These are phyloP conservation scores for Glomeris maerens DNA, from an alignment of 1,140 invertebrate species.

Conservation along the genomic window DNA sequence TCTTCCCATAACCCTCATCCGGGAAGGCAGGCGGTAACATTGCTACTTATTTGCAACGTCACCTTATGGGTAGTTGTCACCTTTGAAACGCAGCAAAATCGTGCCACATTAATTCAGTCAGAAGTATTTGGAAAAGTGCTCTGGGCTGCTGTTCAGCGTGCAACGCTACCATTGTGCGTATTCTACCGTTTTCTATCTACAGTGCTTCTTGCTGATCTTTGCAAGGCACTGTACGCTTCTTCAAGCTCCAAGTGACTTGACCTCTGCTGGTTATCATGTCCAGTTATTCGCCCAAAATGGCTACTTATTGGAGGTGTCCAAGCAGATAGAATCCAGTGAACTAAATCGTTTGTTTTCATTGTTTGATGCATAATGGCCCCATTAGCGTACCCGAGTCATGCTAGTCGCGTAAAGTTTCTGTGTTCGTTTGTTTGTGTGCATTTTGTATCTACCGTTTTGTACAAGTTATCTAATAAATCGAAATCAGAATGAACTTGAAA, in stretches of 20 bases:
- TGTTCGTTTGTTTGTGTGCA: too few species aligned
- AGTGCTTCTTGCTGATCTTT: conserved; percentile 9
- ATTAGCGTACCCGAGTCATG: too few species aligned
- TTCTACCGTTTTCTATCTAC: conserved; percentile 41
- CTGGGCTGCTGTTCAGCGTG: conserved; percentile 85
- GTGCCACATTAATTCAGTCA: conserved; percentile 75
- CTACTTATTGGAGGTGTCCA: too few species aligned
- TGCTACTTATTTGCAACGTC: conserved; percentile 84
- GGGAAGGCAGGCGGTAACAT: conserved; percentile 85
- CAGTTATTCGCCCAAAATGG: background rate
- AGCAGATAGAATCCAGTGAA: too few species aligned
- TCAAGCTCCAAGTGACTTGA: background rate
- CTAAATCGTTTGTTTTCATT: too few species aligned
- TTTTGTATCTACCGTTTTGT: too few species aligned
- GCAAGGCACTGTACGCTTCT: too few species aligned
- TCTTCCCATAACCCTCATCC: conserved; percentile 54
- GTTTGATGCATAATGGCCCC: too few species aligned
- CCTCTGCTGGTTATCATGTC: background rate
- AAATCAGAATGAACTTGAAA: too few species aligned
- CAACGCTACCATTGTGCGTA: conserved; percentile 86
- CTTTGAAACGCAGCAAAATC: conserved; percentile 86
- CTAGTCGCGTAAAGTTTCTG: too few species aligned
- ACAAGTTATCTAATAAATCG: too few species aligned
- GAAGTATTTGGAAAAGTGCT: conserved; percentile 86
- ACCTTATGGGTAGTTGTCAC: conserved; percentile 93